These are phyloP conservation scores for Sitodiplosis mosellana DNA, from an alignment of 1,140 invertebrate species.

Conservation along the genomic window DNA sequence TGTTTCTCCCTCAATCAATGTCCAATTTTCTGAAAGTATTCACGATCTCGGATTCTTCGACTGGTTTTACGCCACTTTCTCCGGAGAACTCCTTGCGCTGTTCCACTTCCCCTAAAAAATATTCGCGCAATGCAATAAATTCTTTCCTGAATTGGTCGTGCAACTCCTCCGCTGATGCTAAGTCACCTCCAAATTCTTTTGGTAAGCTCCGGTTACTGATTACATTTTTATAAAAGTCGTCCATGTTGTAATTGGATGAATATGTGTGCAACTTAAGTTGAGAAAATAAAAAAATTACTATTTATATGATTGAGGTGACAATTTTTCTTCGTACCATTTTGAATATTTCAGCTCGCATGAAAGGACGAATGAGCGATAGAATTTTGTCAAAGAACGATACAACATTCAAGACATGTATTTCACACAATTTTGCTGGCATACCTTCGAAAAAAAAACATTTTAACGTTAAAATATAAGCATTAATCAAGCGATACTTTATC, in stretches of 20 bases:
- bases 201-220: slow-evolving; percentile 28
- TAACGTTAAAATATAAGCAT: too few relatives aligned
- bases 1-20: too few relatives aligned
- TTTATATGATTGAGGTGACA: neutral
- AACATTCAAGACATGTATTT: slow-evolving; percentile 42
- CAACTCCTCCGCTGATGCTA: slow-evolving; percentile 20
- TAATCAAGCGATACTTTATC: too few relatives aligned
- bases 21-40: too few relatives aligned
- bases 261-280: slow-evolving; percentile 29
- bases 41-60: too few relatives aligned
- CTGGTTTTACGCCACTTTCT: too few relatives aligned
- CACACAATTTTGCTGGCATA: slow-evolving; percentile 38
- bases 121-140: slow-evolving; percentile 21
- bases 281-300: slow-evolving; percentile 1
- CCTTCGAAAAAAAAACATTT: slow-evolving; percentile 3
- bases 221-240: slow-evolving; percentile 22
- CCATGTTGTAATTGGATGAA: slow-evolving; percentile 18
- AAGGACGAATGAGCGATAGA: slow-evolving; percentile 36
- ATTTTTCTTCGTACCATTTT: slow-evolving; percentile 28
- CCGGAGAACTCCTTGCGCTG: slow-evolving; percentile 5
- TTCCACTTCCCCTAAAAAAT: slow-evolving; percentile 25
- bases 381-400: slow-evolving; percentile 42
- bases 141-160: slow-evolving; percentile 19
- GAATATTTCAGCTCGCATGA: slow-evolving; percentile 42
- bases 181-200: slow-evolving; percentile 27